phyloP scores from a whole-genome alignment of 2,797 vertebrate species.

The Ctenopoma multispine region DNA sequence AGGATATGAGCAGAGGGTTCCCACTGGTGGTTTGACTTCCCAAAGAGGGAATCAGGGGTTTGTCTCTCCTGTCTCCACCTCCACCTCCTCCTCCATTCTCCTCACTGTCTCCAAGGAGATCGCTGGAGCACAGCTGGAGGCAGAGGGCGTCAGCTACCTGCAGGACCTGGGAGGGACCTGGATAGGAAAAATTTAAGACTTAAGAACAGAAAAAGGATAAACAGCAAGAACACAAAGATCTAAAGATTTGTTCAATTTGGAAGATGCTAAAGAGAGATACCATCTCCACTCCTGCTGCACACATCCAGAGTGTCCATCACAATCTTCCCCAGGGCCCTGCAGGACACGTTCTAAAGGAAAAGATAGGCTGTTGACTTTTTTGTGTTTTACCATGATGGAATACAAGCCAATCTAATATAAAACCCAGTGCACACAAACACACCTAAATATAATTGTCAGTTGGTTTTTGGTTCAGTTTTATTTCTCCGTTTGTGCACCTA shows the following conservation, averaged over 20 bases:
- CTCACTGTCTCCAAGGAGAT: conserved; percentile 31
- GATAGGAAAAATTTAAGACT: background rate
- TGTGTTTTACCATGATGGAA: background rate
- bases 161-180: conserved; percentile 56
- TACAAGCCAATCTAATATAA: background rate
- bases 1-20: conserved; percentile 68
- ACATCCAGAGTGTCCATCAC: conserved; percentile 77
- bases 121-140: conserved; percentile 42
- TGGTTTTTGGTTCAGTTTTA: too few relatives aligned
- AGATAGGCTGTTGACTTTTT: background rate
- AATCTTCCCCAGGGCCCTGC: conserved; percentile 73
- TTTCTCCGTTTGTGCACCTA: too few relatives aligned
- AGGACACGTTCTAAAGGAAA: conserved; percentile 73
- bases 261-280: conserved; percentile 49
- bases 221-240: too few relatives aligned
- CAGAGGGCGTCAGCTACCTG: conserved; percentile 63
- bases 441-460: background rate
- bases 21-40: conserved; percentile 30
- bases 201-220: too few relatives aligned
- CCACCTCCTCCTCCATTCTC: conserved; percentile 28
- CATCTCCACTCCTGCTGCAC: conserved; percentile 64
- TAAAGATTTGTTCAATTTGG: background rate
- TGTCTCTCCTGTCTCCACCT: conserved; percentile 38
- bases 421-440: background rate
- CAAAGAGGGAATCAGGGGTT: conserved; percentile 20